Evolutionary conservation across 23 tunicate species (phyloP), one percentile per base, ranked within the genome.

Genomic region (Corella eumyota): DNA sequence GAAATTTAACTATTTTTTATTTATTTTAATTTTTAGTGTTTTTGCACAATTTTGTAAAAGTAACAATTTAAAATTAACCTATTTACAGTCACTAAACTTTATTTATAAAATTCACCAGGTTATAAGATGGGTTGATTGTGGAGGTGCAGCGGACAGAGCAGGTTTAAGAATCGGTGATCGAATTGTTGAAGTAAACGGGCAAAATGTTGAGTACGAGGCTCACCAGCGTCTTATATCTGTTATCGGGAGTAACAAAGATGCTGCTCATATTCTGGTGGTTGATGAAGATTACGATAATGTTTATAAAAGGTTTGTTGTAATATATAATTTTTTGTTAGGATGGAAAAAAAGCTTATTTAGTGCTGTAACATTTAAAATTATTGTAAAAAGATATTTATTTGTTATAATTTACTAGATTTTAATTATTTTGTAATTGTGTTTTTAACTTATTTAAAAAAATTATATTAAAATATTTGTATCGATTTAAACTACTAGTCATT

Each of bases 71-170:
- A n/a, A 15, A 11, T n/a, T 53, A 53, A 20, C 24, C 60, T 53
- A 7, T 23, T 58, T 58, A 30, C n/a, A 30, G 11, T 26, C 26
- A 23, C 7, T 53, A 53, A 53, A 53, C 24, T 34, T 44, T 13
- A 17, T 44, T n/a, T n/a, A n/a, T n/a, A n/a, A n/a, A n/a, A n/a
- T n/a, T n/a, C n/a, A n/a, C 6, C 36, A 84, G 94, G 98, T 93
- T 24, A 73, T 93, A n/a, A 73, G 99, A 3, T 93, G 99, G 99
- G 90, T 93, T 0, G 99, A 93, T 59, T 79, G 95, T 51, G 99
- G 99, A 26, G 99, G 99, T 6, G 96, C 99, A 20, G 99, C 99
- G 0, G 99, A 93, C 44, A 40, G 94, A 32, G 94, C 99, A 1
- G 99, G 99, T 11, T 48, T 93, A 30, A 48, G 94, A 28, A 93